Percentiles rank a stretch among this genome's conserved stretches.
These are phyloP conservation scores for Vidua macroura DNA, from an alignment of 2,113 vertebrate genomes.

Conservation along the genomic window DNA sequence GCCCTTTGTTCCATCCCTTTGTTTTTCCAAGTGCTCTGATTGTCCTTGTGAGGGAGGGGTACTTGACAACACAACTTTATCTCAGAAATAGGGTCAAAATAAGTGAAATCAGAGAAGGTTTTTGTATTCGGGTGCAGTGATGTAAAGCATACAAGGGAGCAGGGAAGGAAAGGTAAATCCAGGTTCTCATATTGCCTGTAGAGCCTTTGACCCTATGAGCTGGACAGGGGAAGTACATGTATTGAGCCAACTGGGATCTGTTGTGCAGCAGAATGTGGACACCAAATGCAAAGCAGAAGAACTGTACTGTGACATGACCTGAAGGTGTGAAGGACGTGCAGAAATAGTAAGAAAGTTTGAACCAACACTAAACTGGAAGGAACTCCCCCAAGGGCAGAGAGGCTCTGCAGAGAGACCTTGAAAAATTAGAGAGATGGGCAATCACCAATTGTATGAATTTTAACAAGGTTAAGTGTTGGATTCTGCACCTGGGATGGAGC, in stretches of 20 bases:
- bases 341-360: neutral
- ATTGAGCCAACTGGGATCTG: neutral
- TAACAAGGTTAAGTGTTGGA: neutral
- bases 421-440: neutral
- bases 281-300: neutral
- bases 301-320: neutral
- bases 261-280: neutral
- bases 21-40: constrained; percentile 51
- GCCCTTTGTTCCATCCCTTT: constrained; percentile 41
- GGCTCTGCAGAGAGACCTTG: neutral
- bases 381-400: neutral
- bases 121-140: neutral
- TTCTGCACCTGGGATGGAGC: neutral
- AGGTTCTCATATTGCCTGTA: neutral
- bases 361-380: neutral
- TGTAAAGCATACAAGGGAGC: neutral
- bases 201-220: neutral
- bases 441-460: neutral
- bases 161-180: neutral
- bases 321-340: neutral
- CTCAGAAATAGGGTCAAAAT: constrained; percentile 10
- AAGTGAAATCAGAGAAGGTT: neutral
- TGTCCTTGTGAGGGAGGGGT: neutral
- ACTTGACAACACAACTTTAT: constrained; percentile 30
- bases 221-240: fast-evolving